Evolutionary conservation across 2,888 invertebrate species (phyloP).

Genomic region (Thalpophila matura): DNA sequence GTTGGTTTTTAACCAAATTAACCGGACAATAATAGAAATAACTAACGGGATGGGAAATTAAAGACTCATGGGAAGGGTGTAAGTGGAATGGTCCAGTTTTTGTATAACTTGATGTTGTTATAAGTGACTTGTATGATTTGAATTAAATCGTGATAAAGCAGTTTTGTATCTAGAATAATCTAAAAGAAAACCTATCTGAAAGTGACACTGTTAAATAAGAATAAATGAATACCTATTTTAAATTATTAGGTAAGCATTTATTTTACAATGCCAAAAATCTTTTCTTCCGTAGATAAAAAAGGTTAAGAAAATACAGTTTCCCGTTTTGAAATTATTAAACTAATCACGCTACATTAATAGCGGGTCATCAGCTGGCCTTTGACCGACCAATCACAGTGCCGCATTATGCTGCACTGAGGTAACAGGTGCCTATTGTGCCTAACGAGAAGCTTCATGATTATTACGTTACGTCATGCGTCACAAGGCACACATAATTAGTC

Average conservation of each 20-base stretch:
- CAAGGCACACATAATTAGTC: slow-evolving; percentile 19
- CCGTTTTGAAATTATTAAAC: neutral
- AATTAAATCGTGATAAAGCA: too few relatives aligned
- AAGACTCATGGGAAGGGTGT: slow-evolving; percentile 13
- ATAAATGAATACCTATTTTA: too few relatives aligned
- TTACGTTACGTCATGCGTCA: slow-evolving; percentile 33
- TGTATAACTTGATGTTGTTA: slow-evolving; percentile 5
- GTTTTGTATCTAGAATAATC: neutral
- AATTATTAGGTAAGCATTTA: neutral
- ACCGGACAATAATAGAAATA: slow-evolving; percentile 17
- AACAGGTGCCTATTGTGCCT: slow-evolving; percentile 38
- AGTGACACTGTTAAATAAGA: neutral
- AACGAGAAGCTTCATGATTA: slow-evolving; percentile 31
- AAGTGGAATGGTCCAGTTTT: slow-evolving; percentile 1
- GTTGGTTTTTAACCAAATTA: slow-evolving; percentile 36
- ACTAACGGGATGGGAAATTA: slow-evolving; percentile 33
- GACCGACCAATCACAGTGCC: slow-evolving; percentile 19
- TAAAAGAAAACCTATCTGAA: too few relatives aligned
- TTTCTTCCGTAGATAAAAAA: neutral
- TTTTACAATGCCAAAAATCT: neutral
- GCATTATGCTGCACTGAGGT: slow-evolving; percentile 15
- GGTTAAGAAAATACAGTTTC: neutral
- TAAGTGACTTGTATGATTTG: neutral
- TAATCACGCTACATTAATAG: neutral
- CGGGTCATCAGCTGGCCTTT: slow-evolving; percentile 5